Evolutionary conservation across 2,113 vertebrate species (phyloP), one percentile per base, ranked within the genome.

Genomic region (Pangasianodon gigas): DNA sequence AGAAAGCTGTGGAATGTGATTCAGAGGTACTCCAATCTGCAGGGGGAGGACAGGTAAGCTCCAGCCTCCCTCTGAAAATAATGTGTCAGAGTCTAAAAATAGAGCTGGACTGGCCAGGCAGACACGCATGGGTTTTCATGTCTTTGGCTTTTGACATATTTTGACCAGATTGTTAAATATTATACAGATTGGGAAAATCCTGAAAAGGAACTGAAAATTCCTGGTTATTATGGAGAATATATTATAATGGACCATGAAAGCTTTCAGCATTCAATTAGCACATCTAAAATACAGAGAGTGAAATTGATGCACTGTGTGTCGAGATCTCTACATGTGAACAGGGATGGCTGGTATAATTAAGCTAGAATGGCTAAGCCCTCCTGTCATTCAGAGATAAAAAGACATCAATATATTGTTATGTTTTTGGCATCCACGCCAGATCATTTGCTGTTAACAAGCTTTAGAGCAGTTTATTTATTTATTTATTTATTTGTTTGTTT

Each of bases 41-140:
- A 79, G 69, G 32, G 69, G 83, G 51, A 84, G 81, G 87, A 81
- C 88, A 91, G 88, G 85, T 91, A 24, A 87, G 46, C 75, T 88
- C 52, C 87, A 77, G 58, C 56, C 32, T 32, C 62, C 11, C 58
- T 41, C n/a, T 37, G 41, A 84, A 82, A 87, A 75, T 60, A 65
- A 87, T 89, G 56, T 54, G 52, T 67, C 84, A 87, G 3, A 56
- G 52, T 84, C 84, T 71, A 87, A 52, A 82, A 82, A 89, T 87
- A 87, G 84, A 86, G 67, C 87, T 71, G 83, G 75, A 87, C 86
- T 88, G 46, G 52, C 87, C 81, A 89, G 79, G 86, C 90, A 77
- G 87, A 58, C 74, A 80, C 26, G 41, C 82, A 46, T 1, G 3
- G 56, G 3, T 29, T 62, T 60, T 56, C 0, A 58, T 83, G 46